Base-by-base conservation (phyloP, 1,140 invertebrate species). In the Solenopsis fugax region DNA sequence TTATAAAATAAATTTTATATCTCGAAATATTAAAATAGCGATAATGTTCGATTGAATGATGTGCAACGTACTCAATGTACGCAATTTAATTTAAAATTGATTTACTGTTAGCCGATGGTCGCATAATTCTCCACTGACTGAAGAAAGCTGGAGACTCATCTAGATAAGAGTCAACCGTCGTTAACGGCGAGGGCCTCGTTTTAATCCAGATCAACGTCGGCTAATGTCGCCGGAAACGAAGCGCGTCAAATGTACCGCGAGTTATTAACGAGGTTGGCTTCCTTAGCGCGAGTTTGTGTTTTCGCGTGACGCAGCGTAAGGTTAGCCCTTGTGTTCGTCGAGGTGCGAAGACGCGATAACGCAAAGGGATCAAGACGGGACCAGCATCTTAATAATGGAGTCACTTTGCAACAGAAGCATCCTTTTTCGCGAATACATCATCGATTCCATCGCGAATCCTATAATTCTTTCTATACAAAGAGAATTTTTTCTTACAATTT, bases 181-280 rank as follows among this genome's bases (percentile, higher is more conserved):
- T 88, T 88, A 88, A 62, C 52, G 48, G 29, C 67, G 54, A 29
- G 62, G 4, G 2, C 18, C 34, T 10, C 5, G 72, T 87, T 56
- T 41, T 37, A 85, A 78, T 80, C 67, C 69, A 54, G 85, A 56
- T 54, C 29, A 9, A 60, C 65, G 72, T 77, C 72, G 56, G 62
- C 76, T 58, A 56, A 87, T 86, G 60, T 60, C 64, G 21, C 50
- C 76, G 73, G 88, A 90, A 87, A 86, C 89, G 78, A 85, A 85
- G 65, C 71, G 84, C 87, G 88, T 73, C 88, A 93, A 94, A 94
- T 93, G 93, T 94, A 90, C 91, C 90, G 92, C 87, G 90, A 92
- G 92, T 92, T 93, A 94, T 94, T 93, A 94, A 94, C 90, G 91
- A 93, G 87, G 76, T 90, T 84, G 84, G 88, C 89, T 92, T 92